These are phyloP conservation scores for Saguinus midas DNA, from an alignment of 2,113 vertebrate genomes.

Conservation along the genomic window DNA sequence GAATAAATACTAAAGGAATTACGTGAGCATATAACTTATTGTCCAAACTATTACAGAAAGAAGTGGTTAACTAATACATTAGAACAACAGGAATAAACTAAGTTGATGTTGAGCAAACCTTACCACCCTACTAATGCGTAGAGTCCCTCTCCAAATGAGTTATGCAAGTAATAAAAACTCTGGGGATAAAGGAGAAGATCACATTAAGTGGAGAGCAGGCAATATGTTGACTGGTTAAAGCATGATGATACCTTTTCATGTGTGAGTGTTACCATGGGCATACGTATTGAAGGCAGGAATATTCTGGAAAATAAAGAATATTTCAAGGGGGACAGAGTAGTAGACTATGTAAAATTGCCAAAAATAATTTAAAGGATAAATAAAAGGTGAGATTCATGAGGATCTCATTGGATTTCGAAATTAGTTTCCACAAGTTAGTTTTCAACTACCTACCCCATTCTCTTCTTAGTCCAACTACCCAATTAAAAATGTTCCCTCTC, in stretches of 20 bases:
- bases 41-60: not conserved
- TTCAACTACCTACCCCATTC: not conserved
- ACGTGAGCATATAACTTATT: not conserved
- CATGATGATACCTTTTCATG: not conserved
- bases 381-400: not conserved
- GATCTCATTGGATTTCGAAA: not conserved
- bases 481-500: too few species aligned
- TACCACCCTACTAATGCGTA: not conserved
- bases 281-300: not conserved
- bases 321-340: not conserved
- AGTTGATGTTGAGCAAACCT: not conserved
- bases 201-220: not conserved
- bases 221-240: not conserved
- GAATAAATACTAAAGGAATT: not conserved
- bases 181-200: not conserved
- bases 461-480: not conserved
- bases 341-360: not conserved
- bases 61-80: not conserved
- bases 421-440: not conserved
- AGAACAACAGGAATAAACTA: not conserved
- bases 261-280: not conserved
- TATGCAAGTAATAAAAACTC: not conserved
- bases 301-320: not conserved
- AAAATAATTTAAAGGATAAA: not conserved
- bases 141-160: not conserved